phyloP scores from a whole-genome alignment of 1,140 invertebrate species.

The Phymastichus coffea region DNA sequence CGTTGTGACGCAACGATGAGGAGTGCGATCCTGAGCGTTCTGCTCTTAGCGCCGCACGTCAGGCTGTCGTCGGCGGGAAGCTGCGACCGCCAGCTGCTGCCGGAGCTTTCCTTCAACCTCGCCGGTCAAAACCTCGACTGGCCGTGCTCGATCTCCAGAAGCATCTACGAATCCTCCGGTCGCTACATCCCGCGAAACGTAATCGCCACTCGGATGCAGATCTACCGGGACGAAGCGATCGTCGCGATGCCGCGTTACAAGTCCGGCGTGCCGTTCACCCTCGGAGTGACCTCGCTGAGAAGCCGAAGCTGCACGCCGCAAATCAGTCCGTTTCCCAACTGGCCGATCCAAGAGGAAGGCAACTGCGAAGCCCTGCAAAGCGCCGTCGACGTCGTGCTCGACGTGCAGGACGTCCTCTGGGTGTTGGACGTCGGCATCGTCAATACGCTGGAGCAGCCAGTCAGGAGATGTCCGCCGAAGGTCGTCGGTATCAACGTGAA shows the following conservation, averaged over 20 bases:
- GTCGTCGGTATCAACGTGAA: conserved; percentile 64
- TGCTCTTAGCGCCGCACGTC: conserved; percentile 22
- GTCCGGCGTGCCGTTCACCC: conserved; percentile 62
- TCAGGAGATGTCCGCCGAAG: conserved; percentile 66
- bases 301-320: conserved; percentile 49
- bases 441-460: conserved; percentile 64
- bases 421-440: conserved; percentile 67
- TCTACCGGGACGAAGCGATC: conserved; percentile 60
- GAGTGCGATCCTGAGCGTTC: conserved; percentile 13
- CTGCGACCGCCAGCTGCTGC: conserved; percentile 4
- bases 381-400: conserved; percentile 62
- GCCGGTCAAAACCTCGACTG: conserved; percentile 58
- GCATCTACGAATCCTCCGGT: conserved; percentile 60
- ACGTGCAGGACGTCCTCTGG: conserved; percentile 66
- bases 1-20: no score
- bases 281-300: conserved; percentile 60
- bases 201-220: conserved; percentile 63
- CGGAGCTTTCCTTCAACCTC: conserved; percentile 41
- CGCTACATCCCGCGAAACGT: conserved; percentile 62
- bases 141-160: conserved; percentile 61
- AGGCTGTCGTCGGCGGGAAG: not conserved
- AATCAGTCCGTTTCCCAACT: conserved; percentile 63
- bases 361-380: conserved; percentile 64
- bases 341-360: conserved; percentile 64
- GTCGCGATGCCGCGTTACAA: conserved; percentile 62